These are phyloP conservation scores for Syrista parreyssii DNA, from an alignment of 2,888 invertebrate genomes.

Conservation along the genomic window DNA sequence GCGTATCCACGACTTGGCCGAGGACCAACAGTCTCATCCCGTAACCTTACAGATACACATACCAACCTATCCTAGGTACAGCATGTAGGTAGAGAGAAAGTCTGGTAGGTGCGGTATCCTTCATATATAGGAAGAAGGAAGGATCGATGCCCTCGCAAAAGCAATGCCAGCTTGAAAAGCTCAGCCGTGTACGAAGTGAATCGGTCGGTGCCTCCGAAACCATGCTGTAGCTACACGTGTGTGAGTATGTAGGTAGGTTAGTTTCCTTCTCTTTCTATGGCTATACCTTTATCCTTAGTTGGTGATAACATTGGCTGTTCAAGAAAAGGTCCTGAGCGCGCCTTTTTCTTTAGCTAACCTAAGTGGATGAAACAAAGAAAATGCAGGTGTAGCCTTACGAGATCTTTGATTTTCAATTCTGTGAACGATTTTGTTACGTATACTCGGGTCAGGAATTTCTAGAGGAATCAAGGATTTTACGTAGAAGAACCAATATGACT, in stretches of 20 bases:
- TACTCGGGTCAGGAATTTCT: not conserved
- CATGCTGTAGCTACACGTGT: not conserved
- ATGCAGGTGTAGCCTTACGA: not conserved
- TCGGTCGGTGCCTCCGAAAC: not conserved
- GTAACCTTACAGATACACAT: not conserved
- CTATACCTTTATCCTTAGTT: not conserved
- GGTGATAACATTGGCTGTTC: not conserved
- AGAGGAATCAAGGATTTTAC: not conserved
- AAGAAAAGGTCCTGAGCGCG: not conserved
- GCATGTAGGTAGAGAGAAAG: not conserved
- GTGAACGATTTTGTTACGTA: not conserved
- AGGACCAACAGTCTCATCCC: slow-evolving; percentile 36
- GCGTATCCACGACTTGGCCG: slow-evolving; percentile 42
- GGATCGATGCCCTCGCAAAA: not conserved
- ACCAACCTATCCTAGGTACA: not conserved
- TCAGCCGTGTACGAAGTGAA: not conserved
- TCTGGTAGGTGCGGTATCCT: not conserved
- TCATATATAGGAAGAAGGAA: not conserved
- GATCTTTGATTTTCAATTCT: not conserved
- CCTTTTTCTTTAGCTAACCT: not conserved
- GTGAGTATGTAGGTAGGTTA: not conserved
- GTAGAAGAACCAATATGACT: not conserved
- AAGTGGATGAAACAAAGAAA: not conserved
- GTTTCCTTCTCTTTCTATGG: not conserved
- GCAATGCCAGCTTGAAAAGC: not conserved